These are phyloP conservation scores for Microplitis mediator DNA, from an alignment of 1,140 invertebrate genomes.

Conservation along the genomic window DNA sequence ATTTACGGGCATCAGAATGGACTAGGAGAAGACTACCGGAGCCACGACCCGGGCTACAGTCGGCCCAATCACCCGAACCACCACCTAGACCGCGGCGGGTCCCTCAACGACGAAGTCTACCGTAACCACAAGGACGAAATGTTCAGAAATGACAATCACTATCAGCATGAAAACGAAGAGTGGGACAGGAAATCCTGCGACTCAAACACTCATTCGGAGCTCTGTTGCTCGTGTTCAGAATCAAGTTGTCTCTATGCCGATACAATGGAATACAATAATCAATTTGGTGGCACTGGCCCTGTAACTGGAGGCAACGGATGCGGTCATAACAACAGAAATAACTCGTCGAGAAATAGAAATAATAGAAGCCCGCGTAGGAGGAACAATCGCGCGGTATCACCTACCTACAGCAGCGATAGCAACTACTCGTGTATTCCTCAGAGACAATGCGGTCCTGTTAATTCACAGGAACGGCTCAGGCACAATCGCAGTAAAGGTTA, in stretches of 20 bases:
- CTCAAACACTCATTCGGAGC: conserved; percentile 59
- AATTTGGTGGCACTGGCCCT: conserved; percentile 38
- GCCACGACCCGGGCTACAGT: conserved; percentile 45
- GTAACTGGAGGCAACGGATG: conserved; percentile 37
- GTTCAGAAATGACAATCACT: conserved; percentile 50
- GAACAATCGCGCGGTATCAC: conserved; percentile 53
- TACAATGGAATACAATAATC: conserved; percentile 57
- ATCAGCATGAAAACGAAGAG: conserved; percentile 57
- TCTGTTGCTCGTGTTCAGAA: conserved; percentile 61
- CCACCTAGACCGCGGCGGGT: conserved; percentile 41
- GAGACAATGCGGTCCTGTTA: conserved; percentile 49
- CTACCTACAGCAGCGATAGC: conserved; percentile 58
- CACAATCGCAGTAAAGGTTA: conserved; percentile 59
- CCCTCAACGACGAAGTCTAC: conserved; percentile 52
- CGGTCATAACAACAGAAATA: conserved; percentile 42
- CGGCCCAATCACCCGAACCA: conserved; percentile 44
- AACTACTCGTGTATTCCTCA: conserved; percentile 60
- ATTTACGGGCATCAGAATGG: conserved; percentile 59
- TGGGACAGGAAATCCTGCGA: conserved; percentile 62
- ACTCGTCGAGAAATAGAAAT: conserved; percentile 46
- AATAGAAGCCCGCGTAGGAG: conserved; percentile 52
- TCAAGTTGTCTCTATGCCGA: conserved; percentile 61
- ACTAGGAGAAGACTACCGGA: conserved; percentile 44
- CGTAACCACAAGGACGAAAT: conserved; percentile 51
- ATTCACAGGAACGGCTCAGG: conserved; percentile 58